These are phyloP conservation scores for Leucopsar rothschildi DNA, from an alignment of 2,113 vertebrate species.

Conservation along the genomic window DNA sequence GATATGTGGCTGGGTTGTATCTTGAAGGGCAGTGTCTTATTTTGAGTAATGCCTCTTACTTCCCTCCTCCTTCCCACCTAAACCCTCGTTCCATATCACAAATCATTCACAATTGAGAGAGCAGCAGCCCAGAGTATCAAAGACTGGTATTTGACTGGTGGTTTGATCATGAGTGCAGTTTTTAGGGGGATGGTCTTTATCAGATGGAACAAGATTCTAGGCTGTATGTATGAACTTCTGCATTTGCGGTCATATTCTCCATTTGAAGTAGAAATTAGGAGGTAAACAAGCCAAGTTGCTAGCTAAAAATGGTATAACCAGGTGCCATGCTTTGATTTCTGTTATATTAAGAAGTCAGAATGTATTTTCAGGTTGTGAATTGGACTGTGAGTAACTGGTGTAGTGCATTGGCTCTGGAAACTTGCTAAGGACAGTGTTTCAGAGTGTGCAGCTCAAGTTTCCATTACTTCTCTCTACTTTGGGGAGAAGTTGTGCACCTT, in stretches of 20 bases:
- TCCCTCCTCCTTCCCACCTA: not conserved
- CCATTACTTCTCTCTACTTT: rapidly evolving
- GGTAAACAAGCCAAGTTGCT: not conserved
- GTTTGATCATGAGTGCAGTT: not conserved
- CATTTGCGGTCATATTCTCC: not conserved
- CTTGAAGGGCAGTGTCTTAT: not conserved
- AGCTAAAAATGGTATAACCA: not conserved
- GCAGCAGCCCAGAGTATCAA: not conserved
- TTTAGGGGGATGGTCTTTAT: not conserved
- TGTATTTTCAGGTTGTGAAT: not conserved
- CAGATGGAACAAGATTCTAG: not conserved
- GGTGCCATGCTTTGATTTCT: not conserved
- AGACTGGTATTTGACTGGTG: not conserved
- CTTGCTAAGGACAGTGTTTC: not conserved
- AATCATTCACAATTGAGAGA: not conserved
- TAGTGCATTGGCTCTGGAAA: not conserved
- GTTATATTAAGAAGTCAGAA: not conserved
- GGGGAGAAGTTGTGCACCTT: not conserved
- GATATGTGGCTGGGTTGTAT: not conserved
- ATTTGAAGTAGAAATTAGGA: not conserved
- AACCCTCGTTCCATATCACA: not conserved
- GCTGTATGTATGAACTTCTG: not conserved
- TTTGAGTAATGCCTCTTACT: not conserved
- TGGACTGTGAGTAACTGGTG: not conserved
- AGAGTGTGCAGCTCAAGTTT: not conserved